Percentiles rank a stretch among this genome's conserved stretches.
These are phyloP conservation scores for Halichondria panicea DNA, from an alignment of 37 sponge, comb jelly and placozoan species.

Conservation along the genomic window DNA sequence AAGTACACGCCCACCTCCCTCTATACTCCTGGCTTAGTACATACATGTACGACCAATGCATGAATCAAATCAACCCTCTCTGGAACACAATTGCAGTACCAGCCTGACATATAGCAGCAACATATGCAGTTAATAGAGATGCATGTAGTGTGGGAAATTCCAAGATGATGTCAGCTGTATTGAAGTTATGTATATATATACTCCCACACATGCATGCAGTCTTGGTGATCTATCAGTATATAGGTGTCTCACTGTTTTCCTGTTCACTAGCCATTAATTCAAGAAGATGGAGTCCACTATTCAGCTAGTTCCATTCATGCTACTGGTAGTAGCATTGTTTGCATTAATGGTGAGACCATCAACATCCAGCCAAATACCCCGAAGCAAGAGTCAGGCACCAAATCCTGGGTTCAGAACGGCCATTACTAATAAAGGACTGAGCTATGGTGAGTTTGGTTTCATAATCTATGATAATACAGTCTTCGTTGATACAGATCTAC, in stretches of 20 bases:
- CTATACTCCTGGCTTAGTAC: conserved; percentile 77
- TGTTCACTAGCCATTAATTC: too few relatives aligned
- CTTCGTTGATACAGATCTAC: too few relatives aligned
- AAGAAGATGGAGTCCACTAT: too few relatives aligned
- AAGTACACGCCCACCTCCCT: conserved; percentile 56
- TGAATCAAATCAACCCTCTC: conserved; percentile 69
- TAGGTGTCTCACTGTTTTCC: too few relatives aligned
- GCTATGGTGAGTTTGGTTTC: conserved; percentile 50
- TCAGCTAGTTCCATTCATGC: too few relatives aligned
- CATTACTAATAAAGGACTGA: conserved; percentile 70
- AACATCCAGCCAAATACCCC: not conserved
- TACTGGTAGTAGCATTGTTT: not conserved
- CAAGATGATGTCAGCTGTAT: too few relatives aligned
- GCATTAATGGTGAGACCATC: not conserved
- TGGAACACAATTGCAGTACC: conserved; percentile 85
- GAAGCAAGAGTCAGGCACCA: not conserved
- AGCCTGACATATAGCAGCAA: conserved; percentile 71
- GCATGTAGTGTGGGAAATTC: too few relatives aligned
- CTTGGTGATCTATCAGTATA: too few relatives aligned
- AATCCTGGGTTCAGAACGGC: conserved; percentile 75
- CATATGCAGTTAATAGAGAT: too few relatives aligned
- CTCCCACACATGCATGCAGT: too few relatives aligned
- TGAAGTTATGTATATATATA: too few relatives aligned
- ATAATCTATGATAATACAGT: not conserved
- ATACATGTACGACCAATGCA: conserved; percentile 83